A percentile compares a stretch with the other conserved stretches of the same genome.
phyloP scores from a whole-genome alignment of 2,888 invertebrate species.

The Trissonchulus latispiculum region DNA sequence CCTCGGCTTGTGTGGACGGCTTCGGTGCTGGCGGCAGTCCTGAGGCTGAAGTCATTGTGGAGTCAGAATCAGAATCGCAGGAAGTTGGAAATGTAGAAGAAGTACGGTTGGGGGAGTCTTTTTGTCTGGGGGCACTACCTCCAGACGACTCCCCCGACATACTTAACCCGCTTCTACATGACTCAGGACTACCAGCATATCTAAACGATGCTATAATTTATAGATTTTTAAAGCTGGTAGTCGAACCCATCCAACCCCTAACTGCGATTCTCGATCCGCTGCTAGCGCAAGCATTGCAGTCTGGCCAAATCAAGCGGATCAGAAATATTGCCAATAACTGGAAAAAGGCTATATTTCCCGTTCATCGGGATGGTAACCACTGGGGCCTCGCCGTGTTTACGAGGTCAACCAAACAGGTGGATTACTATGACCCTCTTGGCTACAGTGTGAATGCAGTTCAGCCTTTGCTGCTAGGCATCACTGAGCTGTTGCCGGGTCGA shows the following conservation, averaged over 20 bases:
- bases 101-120: not conserved
- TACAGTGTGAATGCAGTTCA: not conserved
- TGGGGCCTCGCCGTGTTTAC: not conserved
- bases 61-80: not conserved
- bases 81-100: not conserved
- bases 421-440: not conserved
- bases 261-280: not conserved
- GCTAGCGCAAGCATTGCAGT: not conserved
- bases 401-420: not conserved
- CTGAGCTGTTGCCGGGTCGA: not conserved
- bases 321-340: not conserved
- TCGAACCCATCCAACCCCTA: not conserved
- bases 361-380: not conserved
- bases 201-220: not conserved
- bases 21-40: not conserved
- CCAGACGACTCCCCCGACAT: not conserved
- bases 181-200: not conserved
- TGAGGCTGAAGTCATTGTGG: not conserved
- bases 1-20: no score
- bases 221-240: not conserved
- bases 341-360: not conserved
- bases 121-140: not conserved
- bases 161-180: not conserved
- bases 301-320: not conserved
- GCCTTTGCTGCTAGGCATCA: not conserved